A percentile compares a stretch with the other conserved stretches of the same genome.
Conservation (phyloP, 2,888 invertebrate genomes). For the Antitype chi region DNA sequence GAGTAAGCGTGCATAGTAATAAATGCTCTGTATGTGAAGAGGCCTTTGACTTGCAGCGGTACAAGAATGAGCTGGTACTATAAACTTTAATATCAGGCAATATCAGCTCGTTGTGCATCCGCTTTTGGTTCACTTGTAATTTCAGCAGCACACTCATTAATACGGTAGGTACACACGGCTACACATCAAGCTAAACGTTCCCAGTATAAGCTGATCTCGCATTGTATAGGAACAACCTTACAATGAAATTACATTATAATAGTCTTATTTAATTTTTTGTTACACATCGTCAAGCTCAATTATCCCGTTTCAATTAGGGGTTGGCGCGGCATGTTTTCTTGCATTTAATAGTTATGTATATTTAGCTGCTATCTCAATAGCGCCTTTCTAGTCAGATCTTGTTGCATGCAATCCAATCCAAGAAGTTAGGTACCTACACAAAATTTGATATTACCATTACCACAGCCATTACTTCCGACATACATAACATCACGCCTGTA, state of each 20-base stretch:
- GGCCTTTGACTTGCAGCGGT: not conserved
- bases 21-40: not conserved
- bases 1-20: not conserved
- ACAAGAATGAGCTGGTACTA: not conserved
- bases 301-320: not conserved
- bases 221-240: no score
- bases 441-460: not conserved
- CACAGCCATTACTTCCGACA: no score
- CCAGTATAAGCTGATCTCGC: no score
- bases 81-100: not conserved
- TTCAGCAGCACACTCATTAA: not conserved
- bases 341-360: not conserved
- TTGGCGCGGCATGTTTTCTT: not conserved
- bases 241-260: not conserved
- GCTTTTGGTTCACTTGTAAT: not conserved
- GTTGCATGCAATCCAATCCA: not conserved
- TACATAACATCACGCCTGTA: not conserved
- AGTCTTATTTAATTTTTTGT: not conserved
- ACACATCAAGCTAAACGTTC: no score
- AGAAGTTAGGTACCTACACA: not conserved
- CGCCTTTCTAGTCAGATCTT: not conserved
- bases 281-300: not conserved
- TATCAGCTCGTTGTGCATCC: not conserved
- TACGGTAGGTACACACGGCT: no score
- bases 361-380: not conserved